Percentiles rank a stretch among this genome's conserved stretches.
phyloP scores from a whole-genome alignment of 1,140 invertebrate genomes.

The Apis florea region DNA sequence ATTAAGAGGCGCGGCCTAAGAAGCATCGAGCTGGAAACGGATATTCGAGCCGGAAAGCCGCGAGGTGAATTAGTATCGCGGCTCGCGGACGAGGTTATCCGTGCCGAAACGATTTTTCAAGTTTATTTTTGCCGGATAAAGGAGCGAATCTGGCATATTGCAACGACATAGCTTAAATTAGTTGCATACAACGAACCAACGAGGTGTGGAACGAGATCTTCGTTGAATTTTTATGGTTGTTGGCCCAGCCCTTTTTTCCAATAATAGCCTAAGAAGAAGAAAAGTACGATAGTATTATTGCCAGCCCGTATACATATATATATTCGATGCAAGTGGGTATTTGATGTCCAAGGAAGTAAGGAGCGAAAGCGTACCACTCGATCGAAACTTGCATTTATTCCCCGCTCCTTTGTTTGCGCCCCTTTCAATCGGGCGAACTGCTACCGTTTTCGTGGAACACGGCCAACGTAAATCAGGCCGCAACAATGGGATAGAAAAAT shows the following conservation, averaged over 20 bases:
- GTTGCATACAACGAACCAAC: constrained; percentile 41
- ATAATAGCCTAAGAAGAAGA: constrained; percentile 45
- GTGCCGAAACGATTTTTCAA: constrained; percentile 14
- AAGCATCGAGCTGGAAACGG: background rate
- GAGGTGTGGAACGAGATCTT: constrained; percentile 39
- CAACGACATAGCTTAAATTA: constrained; percentile 54
- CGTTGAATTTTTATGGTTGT: constrained; percentile 68
- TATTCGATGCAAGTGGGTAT: constrained; percentile 62
- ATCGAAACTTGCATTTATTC: constrained; percentile 47
- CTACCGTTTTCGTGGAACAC: background rate
- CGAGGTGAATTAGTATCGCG: constrained; percentile 10
- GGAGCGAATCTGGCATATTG: too few species aligned
- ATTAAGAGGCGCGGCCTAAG: background rate
- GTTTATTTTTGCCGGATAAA: too few species aligned
- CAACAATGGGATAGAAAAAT: background rate
- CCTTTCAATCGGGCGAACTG: background rate
- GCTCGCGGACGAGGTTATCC: constrained; percentile 22
- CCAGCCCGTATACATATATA: constrained; percentile 55
- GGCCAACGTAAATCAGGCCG: background rate
- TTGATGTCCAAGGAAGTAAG: constrained; percentile 43
- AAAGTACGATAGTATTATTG: constrained; percentile 63
- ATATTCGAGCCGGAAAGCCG: background rate
- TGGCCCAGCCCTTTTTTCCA: constrained; percentile 53
- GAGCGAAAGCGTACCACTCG: constrained; percentile 6
- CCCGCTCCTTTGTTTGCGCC: constrained; percentile 1